phyloP scores from a whole-genome alignment of 2,797 vertebrate species.

The Lutjanus campechanus region DNA sequence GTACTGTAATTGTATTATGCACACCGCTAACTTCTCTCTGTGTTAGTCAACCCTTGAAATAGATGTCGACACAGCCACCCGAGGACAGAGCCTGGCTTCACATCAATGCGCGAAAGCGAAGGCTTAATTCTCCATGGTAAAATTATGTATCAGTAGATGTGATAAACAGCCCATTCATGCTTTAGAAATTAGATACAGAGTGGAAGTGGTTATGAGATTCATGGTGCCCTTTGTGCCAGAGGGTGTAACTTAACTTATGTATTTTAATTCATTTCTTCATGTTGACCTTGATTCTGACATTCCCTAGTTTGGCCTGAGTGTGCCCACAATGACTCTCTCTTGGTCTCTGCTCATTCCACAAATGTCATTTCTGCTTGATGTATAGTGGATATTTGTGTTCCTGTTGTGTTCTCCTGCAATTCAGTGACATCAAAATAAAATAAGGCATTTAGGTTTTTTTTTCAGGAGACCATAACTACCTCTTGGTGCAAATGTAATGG shows the following conservation, averaged over 20 bases:
- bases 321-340: constrained; percentile 29
- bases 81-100: constrained; percentile 30
- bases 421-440: neutral
- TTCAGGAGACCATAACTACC: neutral
- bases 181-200: constrained; percentile 11
- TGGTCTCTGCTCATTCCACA: constrained; percentile 25
- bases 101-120: constrained; percentile 6
- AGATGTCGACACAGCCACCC: constrained; percentile 33
- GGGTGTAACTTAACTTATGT: constrained; percentile 11
- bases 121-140: constrained; percentile 27
- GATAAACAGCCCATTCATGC: constrained; percentile 40
- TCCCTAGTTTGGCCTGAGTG: constrained; percentile 26
- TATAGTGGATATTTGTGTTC: neutral
- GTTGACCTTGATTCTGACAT: constrained; percentile 42
- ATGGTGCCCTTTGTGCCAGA: constrained; percentile 1
- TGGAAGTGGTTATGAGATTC: constrained; percentile 16
- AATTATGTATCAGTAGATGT: constrained; percentile 23
- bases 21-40: constrained; percentile 30
- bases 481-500: neutral
- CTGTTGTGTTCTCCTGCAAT: neutral
- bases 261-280: constrained; percentile 9
- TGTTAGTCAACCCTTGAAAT: constrained; percentile 37
- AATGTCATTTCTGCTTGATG: neutral
- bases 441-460: neutral
- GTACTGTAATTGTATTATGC: constrained; percentile 53